These are phyloP conservation scores for western clawed frog (Xenopus tropicalis) DNA, from an alignment of 2,113 vertebrate species.

Conservation along the genomic window UCB_Xtro_10.0 CM004452.2:11866501-11867000, in stretches of 20 bases:
- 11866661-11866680: constrained; percentile 48
- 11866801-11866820: constrained; percentile 42
- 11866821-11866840: not conserved
- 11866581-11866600: not conserved
- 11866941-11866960: constrained; percentile 5
- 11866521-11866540: too few species aligned
- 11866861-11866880: constrained; percentile 14
- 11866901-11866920: not conserved
- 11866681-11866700: constrained; percentile 50
- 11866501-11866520: too few species aligned
- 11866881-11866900: not conserved
- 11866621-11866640: constrained; percentile 9
- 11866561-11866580: not conserved
- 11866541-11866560: not conserved
- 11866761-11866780: constrained; percentile 22
- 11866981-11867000: constrained; percentile 19
- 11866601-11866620: not conserved
- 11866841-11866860: constrained; percentile 15
- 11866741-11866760: constrained; percentile 45
- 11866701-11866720: constrained; percentile 49
- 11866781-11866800: not conserved
- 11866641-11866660: constrained; percentile 47
- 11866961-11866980: constrained; percentile 1
- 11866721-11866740: constrained; percentile 51
- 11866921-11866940: constrained; percentile 2